A percentile compares a stretch with the other conserved stretches of the same genome.
Conservation (phyloP, 2,888 invertebrate species). For the Idaea straminata region DNA sequence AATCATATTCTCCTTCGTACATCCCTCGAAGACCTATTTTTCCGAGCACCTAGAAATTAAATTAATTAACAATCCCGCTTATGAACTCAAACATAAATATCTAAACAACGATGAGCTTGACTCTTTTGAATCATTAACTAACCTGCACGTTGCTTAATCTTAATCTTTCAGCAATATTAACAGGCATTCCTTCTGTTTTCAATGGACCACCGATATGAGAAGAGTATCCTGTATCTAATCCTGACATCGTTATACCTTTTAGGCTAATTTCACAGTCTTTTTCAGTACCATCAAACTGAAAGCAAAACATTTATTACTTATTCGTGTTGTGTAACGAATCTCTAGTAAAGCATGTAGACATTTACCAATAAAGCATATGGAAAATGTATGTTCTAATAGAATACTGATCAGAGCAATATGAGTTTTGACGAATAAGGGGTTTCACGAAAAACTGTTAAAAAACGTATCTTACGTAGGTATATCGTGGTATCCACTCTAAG, state of each 20-base stretch:
- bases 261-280: constrained; percentile 18
- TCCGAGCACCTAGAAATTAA: constrained; percentile 25
- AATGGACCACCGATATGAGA: constrained; percentile 54
- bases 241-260: constrained; percentile 39
- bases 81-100: too few species aligned
- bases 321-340: not conserved
- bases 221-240: constrained; percentile 54
- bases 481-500: too few species aligned
- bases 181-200: constrained; percentile 19
- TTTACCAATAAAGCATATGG: too few species aligned
- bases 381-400: too few species aligned
- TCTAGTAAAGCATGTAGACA: not conserved
- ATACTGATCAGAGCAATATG: too few species aligned
- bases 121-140: constrained; percentile 9
- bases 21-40: constrained; percentile 13
- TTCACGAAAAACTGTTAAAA: too few species aligned
- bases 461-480: too few species aligned
- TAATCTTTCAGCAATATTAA: constrained; percentile 43
- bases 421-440: too few species aligned
- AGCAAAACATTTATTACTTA: not conserved
- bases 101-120: too few species aligned
- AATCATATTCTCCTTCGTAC: constrained; percentile 23
- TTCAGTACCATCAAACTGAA: constrained; percentile 19
- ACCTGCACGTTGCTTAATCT: constrained; percentile 50
- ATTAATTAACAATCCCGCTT: too few species aligned